Percentiles rank a stretch among this genome's conserved stretches.
These are phyloP conservation scores for Chironomus tentans DNA, from an alignment of 2,888 invertebrate genomes.

Conservation along the genomic window DNA sequence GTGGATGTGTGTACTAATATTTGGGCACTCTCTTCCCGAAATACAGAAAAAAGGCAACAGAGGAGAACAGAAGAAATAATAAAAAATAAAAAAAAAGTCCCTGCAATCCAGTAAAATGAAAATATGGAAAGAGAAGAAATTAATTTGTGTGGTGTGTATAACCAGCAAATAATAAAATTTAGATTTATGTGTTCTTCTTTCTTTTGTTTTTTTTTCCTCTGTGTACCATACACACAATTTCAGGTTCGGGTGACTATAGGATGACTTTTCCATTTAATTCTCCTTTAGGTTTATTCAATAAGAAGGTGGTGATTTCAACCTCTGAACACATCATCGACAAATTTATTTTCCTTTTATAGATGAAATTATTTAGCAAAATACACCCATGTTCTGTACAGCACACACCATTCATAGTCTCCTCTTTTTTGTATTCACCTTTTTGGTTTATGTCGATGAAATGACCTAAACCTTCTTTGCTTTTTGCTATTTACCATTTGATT, in stretches of 20 bases:
- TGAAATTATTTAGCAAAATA: background rate
- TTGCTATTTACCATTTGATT: background rate
- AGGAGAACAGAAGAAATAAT: background rate
- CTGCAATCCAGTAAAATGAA: background rate
- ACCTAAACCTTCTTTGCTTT: background rate
- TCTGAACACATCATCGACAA: background rate
- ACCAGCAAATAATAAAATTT: slow-evolving; percentile 26
- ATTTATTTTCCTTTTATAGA: background rate
- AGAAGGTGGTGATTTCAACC: background rate
- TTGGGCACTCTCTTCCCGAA: background rate
- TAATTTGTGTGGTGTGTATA: slow-evolving; percentile 22
- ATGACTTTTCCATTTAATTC: background rate
- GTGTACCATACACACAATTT: too few relatives aligned
- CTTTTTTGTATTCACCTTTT: background rate
- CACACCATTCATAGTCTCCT: too few relatives aligned
- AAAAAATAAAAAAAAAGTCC: slow-evolving; percentile 1
- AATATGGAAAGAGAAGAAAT: slow-evolving; percentile 11
- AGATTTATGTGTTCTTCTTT: slow-evolving; percentile 19
- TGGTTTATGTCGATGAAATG: background rate
- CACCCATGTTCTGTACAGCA: too few relatives aligned
- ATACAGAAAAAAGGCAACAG: background rate
- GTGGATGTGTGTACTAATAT: slow-evolving; percentile 25
- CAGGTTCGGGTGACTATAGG: slow-evolving; percentile 6
- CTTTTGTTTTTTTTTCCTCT: background rate
- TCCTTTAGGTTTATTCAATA: background rate